Conservation (phyloP, 2,888 invertebrate genomes). For the Syritta pipiens region DNA sequence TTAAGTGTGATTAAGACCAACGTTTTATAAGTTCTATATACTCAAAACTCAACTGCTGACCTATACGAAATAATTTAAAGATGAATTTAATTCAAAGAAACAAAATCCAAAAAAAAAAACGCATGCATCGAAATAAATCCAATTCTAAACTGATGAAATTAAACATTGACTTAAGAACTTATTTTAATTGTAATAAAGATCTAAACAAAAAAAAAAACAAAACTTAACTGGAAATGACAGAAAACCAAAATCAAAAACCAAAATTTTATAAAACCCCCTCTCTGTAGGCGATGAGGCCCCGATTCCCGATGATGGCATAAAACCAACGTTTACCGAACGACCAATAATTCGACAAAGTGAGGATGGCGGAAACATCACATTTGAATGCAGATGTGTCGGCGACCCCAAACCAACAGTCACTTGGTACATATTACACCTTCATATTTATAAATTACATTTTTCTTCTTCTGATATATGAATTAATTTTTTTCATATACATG, state of each 20-base stretch:
- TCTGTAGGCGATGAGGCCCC: conserved; percentile 95
- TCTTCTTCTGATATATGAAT: conserved; percentile 22
- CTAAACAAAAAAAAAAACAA: conserved; percentile 3
- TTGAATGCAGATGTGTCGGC: conserved; percentile 98
- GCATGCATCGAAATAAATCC: not conserved
- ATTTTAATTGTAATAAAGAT: no score
- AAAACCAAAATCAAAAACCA: conserved; percentile 38
- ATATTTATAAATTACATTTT: conserved; percentile 13
- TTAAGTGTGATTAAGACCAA: no score
- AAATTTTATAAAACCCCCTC: conserved; percentile 60
- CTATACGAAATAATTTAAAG: no score
- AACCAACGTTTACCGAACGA: conserved; percentile 98
- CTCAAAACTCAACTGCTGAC: no score
- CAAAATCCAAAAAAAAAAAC: no score
- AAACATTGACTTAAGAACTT: no score
- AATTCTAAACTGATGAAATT: no score
- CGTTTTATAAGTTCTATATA: no score
- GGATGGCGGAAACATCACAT: conserved; percentile 95
- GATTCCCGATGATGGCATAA: conserved; percentile 94
- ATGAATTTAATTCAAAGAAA: no score
- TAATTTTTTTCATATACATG: conserved; percentile 13
- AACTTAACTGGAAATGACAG: conserved; percentile 20
- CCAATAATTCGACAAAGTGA: conserved; percentile 98
- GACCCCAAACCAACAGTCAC: conserved; percentile 95
- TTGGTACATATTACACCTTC: conserved; percentile 87